Base-by-base conservation (phyloP, 2,113 vertebrate genomes). In the Cinclus cinclus region DNA sequence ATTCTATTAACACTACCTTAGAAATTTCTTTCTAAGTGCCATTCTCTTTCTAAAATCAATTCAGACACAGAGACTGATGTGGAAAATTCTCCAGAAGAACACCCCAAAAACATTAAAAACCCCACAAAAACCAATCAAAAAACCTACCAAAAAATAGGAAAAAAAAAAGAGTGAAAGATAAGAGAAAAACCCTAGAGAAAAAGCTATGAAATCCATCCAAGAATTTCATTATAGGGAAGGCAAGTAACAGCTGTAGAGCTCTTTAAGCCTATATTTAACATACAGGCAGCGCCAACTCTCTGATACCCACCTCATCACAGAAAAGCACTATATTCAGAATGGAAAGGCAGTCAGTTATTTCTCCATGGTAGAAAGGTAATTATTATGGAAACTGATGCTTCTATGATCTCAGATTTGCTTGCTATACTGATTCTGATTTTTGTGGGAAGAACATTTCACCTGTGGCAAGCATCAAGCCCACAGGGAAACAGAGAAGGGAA, bases 1-100 rank as follows among this genome's bases (percentile, higher is more conserved):
- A 27, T 33, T 52, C 8, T 28, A 13, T 27, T 59, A 91, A 46
- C 28, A 37, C 9, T 71, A 4, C 14, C 13, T 42, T 58, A 73
- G 9, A 25, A 73, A 8, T 46, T 39, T 49, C 35, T 37, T 37
- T 37, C 35, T 37, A 37, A 37, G 13, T n/a, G 42, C n/a, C n/a
- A 15, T 50, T 71, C 11, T 68, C 12, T 91, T 50, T 78, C 71
- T 88, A 91, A 93, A 90, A 76, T 82, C 41, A 76, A 37, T 62
- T 85, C 25, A n/a, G 60, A 68, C n/a, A 39, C 21, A 81, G 28
- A 89, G 24, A 65, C 13, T 79, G 47, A 33, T 55, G 17, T 20
- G 25, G 12, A 78, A 87, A 89, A 91, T 25, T 37, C 42, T 70
- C 31, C 13, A 44, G 18, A 35, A 42, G 73, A 82, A 50, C 20